These are phyloP conservation scores for Mionectes macconnelli DNA, from an alignment of 2,113 vertebrate species.

Conservation along the genomic window DNA sequence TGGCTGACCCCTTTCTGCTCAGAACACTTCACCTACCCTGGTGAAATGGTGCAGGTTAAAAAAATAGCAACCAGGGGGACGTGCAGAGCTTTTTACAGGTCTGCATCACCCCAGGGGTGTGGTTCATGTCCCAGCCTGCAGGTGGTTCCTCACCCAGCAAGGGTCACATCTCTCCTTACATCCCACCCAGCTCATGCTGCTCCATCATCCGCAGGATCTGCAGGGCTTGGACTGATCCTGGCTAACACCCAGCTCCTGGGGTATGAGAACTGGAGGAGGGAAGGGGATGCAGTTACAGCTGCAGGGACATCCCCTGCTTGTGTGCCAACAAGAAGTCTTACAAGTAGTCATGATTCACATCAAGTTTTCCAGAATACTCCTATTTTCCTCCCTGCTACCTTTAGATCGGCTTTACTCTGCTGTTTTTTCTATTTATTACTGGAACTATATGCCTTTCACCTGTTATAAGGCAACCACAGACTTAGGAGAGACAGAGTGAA, in stretches of 20 bases:
- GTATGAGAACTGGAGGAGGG: accelerated
- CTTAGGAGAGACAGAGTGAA: background rate
- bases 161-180: background rate
- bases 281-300: background rate
- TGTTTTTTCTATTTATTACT: background rate
- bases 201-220: background rate
- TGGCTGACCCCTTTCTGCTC: background rate
- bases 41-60: background rate
- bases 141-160: accelerated
- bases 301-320: background rate
- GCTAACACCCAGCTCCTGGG: background rate
- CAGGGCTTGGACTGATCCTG: background rate
- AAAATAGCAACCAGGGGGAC: accelerated
- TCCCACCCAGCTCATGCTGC: background rate
- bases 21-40: background rate
- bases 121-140: background rate
- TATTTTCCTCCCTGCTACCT: background rate
- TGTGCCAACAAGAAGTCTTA: background rate
- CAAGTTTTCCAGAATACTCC: background rate
- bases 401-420: background rate
- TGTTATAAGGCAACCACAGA: background rate
- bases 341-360: background rate
- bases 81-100: background rate
- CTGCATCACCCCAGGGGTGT: background rate
- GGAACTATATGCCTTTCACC: background rate